phyloP scores from a whole-genome alignment of 2,888 invertebrate genomes.

The Chloromyia formosa region DNA sequence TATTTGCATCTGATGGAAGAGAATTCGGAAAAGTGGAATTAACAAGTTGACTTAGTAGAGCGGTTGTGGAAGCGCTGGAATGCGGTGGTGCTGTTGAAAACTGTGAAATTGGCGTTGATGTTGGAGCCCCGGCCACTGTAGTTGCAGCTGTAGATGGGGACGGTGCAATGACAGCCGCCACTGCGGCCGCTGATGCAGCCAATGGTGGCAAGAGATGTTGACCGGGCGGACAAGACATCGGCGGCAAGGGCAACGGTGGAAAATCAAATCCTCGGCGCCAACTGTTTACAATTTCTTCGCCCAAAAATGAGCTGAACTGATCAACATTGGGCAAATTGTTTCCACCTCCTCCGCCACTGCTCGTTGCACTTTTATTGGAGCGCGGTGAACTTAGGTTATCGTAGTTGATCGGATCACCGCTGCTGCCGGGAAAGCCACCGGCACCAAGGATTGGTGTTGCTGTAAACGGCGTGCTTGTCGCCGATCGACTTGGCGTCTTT shows the following conservation, averaged over 20 bases:
- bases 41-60: constrained; percentile 61
- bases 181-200: constrained; percentile 36
- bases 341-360: constrained; percentile 55
- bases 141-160: constrained; percentile 45
- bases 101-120: constrained; percentile 54
- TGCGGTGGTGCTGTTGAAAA: constrained; percentile 56
- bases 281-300: constrained; percentile 84
- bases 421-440: not conserved
- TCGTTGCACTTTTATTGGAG: constrained; percentile 63
- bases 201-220: constrained; percentile 53
- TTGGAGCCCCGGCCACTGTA: constrained; percentile 55
- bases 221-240: constrained; percentile 44
- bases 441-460: constrained; percentile 4
- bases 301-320: constrained; percentile 77
- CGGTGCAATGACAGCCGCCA: constrained; percentile 46
- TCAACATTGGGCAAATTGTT: constrained; percentile 71
- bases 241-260: constrained; percentile 63
- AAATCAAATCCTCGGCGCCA: constrained; percentile 77
- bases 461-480: constrained; percentile 44
- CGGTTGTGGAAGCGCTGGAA: constrained; percentile 64
- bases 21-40: constrained; percentile 63
- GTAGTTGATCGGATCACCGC: constrained; percentile 5
- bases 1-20: constrained; percentile 57
- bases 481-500: constrained; percentile 37
- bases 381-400: constrained; percentile 41